These are phyloP conservation scores for Limnodromus scolopaceus DNA, from an alignment of 2,797 vertebrate genomes.

Conservation along the genomic window DNA sequence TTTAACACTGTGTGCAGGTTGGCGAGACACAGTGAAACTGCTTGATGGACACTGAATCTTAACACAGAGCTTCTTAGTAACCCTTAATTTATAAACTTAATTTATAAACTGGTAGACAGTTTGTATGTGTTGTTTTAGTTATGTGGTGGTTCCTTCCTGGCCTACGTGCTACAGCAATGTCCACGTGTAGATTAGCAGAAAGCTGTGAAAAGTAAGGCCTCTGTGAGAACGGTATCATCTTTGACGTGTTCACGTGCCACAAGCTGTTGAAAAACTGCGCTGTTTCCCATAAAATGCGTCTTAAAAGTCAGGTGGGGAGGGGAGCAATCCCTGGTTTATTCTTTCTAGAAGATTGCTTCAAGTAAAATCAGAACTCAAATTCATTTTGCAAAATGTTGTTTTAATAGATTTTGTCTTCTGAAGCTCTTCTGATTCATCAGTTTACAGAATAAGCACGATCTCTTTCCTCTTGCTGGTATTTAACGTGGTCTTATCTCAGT, in stretches of 20 bases:
- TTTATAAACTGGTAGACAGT: background rate
- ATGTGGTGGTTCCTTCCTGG: background rate
- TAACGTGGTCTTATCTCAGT: background rate
- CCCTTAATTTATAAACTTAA: rapidly evolving
- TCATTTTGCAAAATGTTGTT: background rate
- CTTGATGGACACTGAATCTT: background rate
- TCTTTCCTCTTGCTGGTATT: background rate
- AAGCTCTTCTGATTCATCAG: background rate
- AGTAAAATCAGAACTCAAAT: background rate
- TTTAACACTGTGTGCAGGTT: background rate
- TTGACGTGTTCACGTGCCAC: background rate
- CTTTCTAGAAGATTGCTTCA: background rate
- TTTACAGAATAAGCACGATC: background rate
- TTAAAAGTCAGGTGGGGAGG: background rate
- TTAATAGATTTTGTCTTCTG: background rate
- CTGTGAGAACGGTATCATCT: background rate
- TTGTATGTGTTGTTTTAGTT: background rate
- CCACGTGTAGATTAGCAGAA: background rate
- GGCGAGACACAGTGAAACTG: background rate
- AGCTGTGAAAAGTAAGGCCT: background rate
- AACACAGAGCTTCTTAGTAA: background rate
- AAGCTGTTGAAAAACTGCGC: background rate
- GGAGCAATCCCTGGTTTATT: background rate
- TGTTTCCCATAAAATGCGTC: background rate
- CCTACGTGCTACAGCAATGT: background rate